Percentiles rank a stretch among this genome's conserved stretches.
Conservation (phyloP, 2,888 invertebrate species). For the Protodeltote pygarga region DNA sequence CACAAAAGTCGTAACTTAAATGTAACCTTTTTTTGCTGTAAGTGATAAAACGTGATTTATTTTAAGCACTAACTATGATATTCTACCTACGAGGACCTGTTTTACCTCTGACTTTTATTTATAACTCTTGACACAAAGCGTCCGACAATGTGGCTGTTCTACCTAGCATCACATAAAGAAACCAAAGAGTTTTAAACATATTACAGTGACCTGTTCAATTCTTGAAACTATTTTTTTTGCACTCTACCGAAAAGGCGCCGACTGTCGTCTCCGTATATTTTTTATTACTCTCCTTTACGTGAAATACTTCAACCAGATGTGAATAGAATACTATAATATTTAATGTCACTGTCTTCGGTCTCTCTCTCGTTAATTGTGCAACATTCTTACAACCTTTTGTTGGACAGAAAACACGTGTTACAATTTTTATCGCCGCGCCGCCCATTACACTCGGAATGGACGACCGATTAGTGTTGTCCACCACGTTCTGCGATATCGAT, state of each 20-base stretch:
- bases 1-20: too few species aligned
- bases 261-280: slow-evolving; percentile 4
- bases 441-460: slow-evolving; percentile 20
- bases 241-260: slow-evolving; percentile 20
- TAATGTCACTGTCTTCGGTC: slow-evolving; percentile 13
- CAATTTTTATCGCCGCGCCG: slow-evolving; percentile 38
- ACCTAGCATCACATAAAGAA: slow-evolving; percentile 2
- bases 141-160: slow-evolving; percentile 20
- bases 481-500: slow-evolving; percentile 32
- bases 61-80: slow-evolving; percentile 6
- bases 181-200: slow-evolving; percentile 1
- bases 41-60: too few species aligned
- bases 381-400: slow-evolving; percentile 39
- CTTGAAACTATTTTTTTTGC: slow-evolving; percentile 23
- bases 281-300: slow-evolving; percentile 15
- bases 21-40: too few species aligned
- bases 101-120: slow-evolving; percentile 5
- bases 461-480: slow-evolving; percentile 33
- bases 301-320: slow-evolving; percentile 19
- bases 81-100: slow-evolving; percentile 15
- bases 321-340: slow-evolving; percentile 20
- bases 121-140: slow-evolving; percentile 6
- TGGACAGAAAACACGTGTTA: slow-evolving; percentile 36
- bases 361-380: slow-evolving; percentile 16
- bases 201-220: slow-evolving; percentile 12